Base-by-base conservation (phyloP, 2,888 invertebrate genomes). In the Thymelicus acteon region DNA sequence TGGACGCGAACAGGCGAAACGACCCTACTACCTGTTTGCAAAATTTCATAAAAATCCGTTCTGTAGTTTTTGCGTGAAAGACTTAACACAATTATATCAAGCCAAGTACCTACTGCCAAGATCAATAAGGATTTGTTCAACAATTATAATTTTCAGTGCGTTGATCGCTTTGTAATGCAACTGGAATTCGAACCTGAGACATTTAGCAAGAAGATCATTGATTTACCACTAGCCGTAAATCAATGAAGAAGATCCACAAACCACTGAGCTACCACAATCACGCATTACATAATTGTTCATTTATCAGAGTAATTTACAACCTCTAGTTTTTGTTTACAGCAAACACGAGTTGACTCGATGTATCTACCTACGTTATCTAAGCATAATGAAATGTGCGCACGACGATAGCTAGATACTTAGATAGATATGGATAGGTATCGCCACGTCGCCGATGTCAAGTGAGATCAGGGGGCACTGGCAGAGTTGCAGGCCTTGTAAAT, bases 401-500 rank as follows among this genome's bases (percentile, higher is more conserved):
- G 10, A 24, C 54, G 10, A 24, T 24, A 24, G 12, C 5, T 10
- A 44, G 44, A 44, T 31, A 31, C 31, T 31, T 31, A 31, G 3
- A 31, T 31, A 19, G 19, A 31, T 31, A 31, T 3, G 3, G 31
- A 31, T 54, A 54, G 24, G 1, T 24, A 54, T 54, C 54, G 54
- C 19, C 58, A 19, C 19, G 2, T 54, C 54, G 54, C 19, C 58
- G 64, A 73, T 67, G 73, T 71, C 73, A 73, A 67, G 60, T 64
- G 54, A 67, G 71, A 71, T 71, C 71, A 68, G 60, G 52, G 64
- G 60, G 19, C 65, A 72, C 60, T 60, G 15, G 69, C 44, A n/a
- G 69, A 72, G 52, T 60, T 24, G 69, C 44, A n/a, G 69, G 44
- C 72, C 72, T 72, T 73, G 73, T 44, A 68, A 60, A 65, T 44